Evolutionary conservation across 2,888 invertebrate species (phyloP).

Genomic region (Ormyrus thymus): DNA sequence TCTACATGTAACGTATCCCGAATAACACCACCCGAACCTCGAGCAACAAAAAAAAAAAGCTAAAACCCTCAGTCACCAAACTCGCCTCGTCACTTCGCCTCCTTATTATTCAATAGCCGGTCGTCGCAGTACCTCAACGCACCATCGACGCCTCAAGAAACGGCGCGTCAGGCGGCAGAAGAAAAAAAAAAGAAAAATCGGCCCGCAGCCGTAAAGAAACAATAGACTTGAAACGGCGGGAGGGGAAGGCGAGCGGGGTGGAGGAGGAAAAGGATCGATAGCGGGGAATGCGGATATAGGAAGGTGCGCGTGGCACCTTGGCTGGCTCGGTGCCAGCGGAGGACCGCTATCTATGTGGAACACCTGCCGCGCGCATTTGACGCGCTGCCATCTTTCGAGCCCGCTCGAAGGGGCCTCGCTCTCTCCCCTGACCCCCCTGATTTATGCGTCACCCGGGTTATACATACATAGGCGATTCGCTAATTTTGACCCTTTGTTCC

Average conservation of each 20-base stretch:
- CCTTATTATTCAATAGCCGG: too few species aligned
- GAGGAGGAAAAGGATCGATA: conserved; percentile 58
- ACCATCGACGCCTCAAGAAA: conserved; percentile 2
- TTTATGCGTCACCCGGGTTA: too few species aligned
- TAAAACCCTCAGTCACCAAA: too few species aligned
- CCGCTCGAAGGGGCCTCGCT: conserved; percentile 20
- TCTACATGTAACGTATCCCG: too few species aligned
- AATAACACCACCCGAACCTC: too few species aligned
- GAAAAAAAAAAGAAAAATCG: too few species aligned
- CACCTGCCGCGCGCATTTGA: conserved; percentile 61
- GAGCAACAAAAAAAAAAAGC: too few species aligned
- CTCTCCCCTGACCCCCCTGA: not conserved
- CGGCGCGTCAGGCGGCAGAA: not conserved
- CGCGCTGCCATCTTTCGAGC: conserved; percentile 47
- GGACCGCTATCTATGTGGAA: conserved; percentile 61
- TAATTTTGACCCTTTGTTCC: too few species aligned
- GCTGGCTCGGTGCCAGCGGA: conserved; percentile 62
- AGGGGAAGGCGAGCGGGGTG: not conserved
- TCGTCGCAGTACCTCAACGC: conserved; percentile 2
- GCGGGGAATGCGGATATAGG: conserved; percentile 56
- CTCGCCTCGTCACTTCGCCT: too few species aligned
- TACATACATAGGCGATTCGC: too few species aligned
- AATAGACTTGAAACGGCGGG: not conserved
- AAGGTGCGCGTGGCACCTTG: conserved; percentile 60
- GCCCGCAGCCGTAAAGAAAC: too few species aligned